phyloP scores from a whole-genome alignment of 1,140 invertebrate genomes.

The Atta colombica region DNA sequence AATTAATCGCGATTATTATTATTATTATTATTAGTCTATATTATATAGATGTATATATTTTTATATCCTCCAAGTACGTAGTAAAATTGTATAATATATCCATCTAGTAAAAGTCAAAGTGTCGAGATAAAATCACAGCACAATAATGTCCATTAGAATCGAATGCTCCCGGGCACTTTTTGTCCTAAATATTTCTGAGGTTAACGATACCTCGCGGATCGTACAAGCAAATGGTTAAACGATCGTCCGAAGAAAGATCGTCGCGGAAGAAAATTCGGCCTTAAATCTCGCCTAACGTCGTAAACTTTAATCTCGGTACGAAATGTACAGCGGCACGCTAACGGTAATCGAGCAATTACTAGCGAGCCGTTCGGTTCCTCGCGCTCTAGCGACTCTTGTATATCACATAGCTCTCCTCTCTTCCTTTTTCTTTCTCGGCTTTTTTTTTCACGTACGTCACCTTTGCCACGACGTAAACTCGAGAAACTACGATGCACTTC shows the following conservation, averaged over 20 bases:
- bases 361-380: slow-evolving; percentile 30
- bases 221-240: slow-evolving; percentile 14
- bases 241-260: slow-evolving; percentile 4
- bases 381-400: slow-evolving; percentile 62
- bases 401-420: slow-evolving; percentile 39
- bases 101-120: slow-evolving; percentile 7
- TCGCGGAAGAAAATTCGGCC: slow-evolving; percentile 63
- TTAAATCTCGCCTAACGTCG: slow-evolving; percentile 69
- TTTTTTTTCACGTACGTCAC: slow-evolving; percentile 38
- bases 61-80: not conserved
- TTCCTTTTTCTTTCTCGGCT: not conserved
- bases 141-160: slow-evolving; percentile 19
- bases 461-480: slow-evolving; percentile 50
- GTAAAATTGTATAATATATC: too few relatives aligned
- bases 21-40: not conserved
- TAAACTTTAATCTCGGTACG: slow-evolving; percentile 53
- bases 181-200: slow-evolving; percentile 17
- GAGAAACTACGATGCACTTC: slow-evolving; percentile 30
- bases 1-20: slow-evolving; percentile 9
- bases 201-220: slow-evolving; percentile 54
- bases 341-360: slow-evolving; percentile 71
- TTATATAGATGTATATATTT: not conserved
- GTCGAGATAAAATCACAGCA: slow-evolving; percentile 24
- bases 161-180: slow-evolving; percentile 18
- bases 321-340: slow-evolving; percentile 60